Conservation (phyloP, 2,113 vertebrate species). For the Pleuronectes platessa region DNA sequence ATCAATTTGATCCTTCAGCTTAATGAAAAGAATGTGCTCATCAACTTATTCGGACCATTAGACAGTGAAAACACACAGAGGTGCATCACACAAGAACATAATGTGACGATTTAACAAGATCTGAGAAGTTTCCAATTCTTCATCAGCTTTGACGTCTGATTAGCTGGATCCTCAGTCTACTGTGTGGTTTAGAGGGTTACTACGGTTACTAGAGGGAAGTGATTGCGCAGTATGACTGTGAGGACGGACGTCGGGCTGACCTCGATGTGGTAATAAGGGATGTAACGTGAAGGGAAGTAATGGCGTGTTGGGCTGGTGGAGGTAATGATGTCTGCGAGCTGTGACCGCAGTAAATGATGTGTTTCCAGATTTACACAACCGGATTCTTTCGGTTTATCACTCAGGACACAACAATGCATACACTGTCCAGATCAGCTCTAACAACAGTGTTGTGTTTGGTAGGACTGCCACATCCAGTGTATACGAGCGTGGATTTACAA, state of each 20-base stretch:
- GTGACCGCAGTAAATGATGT: slow-evolving; percentile 37
- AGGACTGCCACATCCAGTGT: not conserved
- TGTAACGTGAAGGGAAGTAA: slow-evolving; percentile 45
- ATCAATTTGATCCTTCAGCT: slow-evolving; percentile 3
- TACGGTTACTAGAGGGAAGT: slow-evolving; percentile 21
- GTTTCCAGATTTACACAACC: slow-evolving; percentile 46
- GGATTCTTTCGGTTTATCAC: slow-evolving; percentile 33
- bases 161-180: slow-evolving; percentile 9
- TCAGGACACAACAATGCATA: slow-evolving; percentile 45
- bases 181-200: slow-evolving; percentile 6
- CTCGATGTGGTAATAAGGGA: slow-evolving; percentile 43
- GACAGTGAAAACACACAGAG: not conserved
- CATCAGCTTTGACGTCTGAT: slow-evolving; percentile 36
- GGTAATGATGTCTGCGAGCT: not conserved
- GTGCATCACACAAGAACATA: slow-evolving; percentile 7
- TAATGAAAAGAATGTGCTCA: not conserved
- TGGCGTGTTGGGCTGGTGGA: slow-evolving; percentile 34
- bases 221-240: slow-evolving; percentile 9
- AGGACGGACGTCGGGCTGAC: slow-evolving; percentile 28
- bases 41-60: not conserved
- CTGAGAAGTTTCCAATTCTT: slow-evolving; percentile 2
- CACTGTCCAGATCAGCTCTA: not conserved
- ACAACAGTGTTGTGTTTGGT: slow-evolving; percentile 33
- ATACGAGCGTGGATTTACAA: not conserved
- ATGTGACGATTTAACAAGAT: not conserved